Base-by-base conservation (phyloP, 2,888 invertebrate species). In the Drosophila formosana region DNA sequence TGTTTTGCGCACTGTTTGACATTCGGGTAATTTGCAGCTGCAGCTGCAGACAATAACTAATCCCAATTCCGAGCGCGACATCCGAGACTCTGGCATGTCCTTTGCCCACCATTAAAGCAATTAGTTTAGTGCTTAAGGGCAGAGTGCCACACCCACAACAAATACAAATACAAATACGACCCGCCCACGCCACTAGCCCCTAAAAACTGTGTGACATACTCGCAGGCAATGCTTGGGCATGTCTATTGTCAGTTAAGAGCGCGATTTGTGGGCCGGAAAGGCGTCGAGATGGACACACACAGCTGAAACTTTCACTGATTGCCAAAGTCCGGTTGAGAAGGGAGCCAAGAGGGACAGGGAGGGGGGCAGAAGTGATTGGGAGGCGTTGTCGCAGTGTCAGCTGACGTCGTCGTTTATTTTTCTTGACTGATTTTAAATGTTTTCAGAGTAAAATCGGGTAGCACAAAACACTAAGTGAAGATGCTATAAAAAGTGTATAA, bases 21-120 rank as follows among this genome's bases (percentile, higher is more conserved):
- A 72, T 70, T 57, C 78, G 49, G 73, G 26, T 74, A 77, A 78
- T 83, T 80, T 73, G 49, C 65, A 61, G 41, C 56, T 43, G 56
- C 32, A 13, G 8, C 43, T n/a, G 26, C 55, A 52, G 18, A 30
- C 23, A 25, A 32, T n/a, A 55, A 55, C n/a, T 55, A 43, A 45
- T 30, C 23, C 30, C 1, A 45, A 32, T 45, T 45, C 7, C 23
- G 28, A 7, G 52, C 28, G 39, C 37, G 47, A 41, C 50, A 43
- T n/a, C 6, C 43, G 32, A 43, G 11, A 34, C 25, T 3, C 11
- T 32, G 13, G 18, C 30, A 13, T 13, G 28, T 34, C 1, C 18
- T 9, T 37, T 18, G n/a, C 26, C 11, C 26, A 37, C 8, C 8
- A 47, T 56, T 65, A 30, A 25, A 47, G 32, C 72, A 72, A 72